Conservation (phyloP, 2,888 invertebrate genomes). For the Mellilla xanthometata region DNA sequence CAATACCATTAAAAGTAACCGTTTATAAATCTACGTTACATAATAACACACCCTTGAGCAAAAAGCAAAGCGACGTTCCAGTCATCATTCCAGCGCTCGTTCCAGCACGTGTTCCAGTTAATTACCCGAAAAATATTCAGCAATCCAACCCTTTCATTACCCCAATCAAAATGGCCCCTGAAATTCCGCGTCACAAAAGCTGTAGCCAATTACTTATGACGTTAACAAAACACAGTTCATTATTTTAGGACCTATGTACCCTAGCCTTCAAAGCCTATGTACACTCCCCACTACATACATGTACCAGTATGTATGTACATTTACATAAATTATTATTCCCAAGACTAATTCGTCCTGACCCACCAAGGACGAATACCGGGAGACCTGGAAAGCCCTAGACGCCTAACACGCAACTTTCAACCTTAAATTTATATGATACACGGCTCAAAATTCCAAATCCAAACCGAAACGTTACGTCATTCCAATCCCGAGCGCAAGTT, state of each 20-base stretch:
- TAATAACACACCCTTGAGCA: too few species aligned
- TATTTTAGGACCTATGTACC: conserved; percentile 39
- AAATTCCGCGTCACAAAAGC: conserved; percentile 24
- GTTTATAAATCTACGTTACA: too few species aligned
- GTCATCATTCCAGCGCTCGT: too few species aligned
- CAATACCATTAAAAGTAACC: too few species aligned
- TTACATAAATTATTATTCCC: conserved; percentile 81
- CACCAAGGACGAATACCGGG: conserved; percentile 69
- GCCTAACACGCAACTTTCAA: conserved; percentile 25
- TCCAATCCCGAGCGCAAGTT: conserved; percentile 30
- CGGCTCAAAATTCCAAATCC: conserved; percentile 26
- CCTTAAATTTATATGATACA: conserved; percentile 22
- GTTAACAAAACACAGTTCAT: conserved; percentile 36
- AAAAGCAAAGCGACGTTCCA: too few species aligned
- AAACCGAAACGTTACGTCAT: conserved; percentile 41
- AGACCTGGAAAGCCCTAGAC: conserved; percentile 64
- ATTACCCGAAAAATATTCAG: conserved; percentile 20
- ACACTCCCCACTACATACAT: conserved; percentile 46
- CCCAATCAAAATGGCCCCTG: conserved; percentile 16
- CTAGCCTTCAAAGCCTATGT: conserved; percentile 37
- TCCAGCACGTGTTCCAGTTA: conserved; percentile 2
- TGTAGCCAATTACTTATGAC: conserved; percentile 26
- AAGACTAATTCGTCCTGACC: conserved; percentile 77
- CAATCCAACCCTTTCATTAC: conserved; percentile 21
- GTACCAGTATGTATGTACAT: conserved; percentile 60